phyloP scores from a whole-genome alignment of 2,113 vertebrate genomes.

The Psittacus erithacus region DNA sequence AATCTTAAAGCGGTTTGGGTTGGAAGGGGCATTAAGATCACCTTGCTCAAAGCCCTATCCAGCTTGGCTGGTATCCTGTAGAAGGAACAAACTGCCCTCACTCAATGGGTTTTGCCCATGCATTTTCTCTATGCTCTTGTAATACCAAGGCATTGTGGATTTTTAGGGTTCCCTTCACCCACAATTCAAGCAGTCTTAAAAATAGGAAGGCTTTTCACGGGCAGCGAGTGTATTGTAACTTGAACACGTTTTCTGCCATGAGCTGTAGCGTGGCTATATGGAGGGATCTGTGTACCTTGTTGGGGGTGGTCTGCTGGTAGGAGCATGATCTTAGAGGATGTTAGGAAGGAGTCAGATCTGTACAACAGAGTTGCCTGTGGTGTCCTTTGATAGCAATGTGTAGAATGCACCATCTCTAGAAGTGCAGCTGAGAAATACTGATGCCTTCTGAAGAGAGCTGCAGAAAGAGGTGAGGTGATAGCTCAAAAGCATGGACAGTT shows the following conservation, averaged over 20 bases:
- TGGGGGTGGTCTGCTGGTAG: neutral
- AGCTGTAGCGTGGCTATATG: fast-evolving
- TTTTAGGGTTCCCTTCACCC: neutral
- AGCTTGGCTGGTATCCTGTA: neutral
- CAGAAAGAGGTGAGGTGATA: neutral
- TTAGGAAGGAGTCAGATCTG: neutral
- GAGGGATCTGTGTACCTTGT: neutral
- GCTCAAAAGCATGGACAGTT: fast-evolving
- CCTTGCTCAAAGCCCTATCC: neutral
- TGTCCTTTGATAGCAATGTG: neutral
- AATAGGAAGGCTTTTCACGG: neutral
- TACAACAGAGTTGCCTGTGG: neutral
- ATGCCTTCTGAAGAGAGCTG: neutral
- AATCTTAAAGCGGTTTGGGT: neutral
- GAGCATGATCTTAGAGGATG: neutral
- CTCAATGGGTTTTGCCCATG: neutral
- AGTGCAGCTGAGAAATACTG: neutral
- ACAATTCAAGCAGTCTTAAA: neutral
- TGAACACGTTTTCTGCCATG: fast-evolving
- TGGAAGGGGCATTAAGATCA: neutral
- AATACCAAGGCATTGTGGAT: neutral
- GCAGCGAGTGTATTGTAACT: fast-evolving
- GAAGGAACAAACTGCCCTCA: neutral
- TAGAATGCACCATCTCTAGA: neutral
- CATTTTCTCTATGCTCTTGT: neutral